Base-by-base conservation (phyloP, 2,888 invertebrate species). In the Elmis aenea region DNA sequence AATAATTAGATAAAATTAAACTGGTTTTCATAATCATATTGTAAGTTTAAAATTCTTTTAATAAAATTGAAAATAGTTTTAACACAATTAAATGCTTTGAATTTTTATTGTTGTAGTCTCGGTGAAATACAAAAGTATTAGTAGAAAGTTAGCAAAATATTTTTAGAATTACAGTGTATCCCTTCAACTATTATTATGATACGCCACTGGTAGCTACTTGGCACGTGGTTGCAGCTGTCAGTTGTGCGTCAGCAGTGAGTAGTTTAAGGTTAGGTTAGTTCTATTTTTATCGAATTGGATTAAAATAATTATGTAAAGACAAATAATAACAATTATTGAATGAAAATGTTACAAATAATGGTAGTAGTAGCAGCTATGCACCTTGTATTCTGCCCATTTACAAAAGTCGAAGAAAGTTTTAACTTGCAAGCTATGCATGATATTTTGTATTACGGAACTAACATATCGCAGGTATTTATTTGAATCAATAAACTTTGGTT, bases 351-450 rank as follows among this genome's bases (percentile, higher is more conserved):
- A 64, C 76, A 82, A 59, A 70, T 87, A 64, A 69, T 87, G 55
- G 77, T 84, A 63, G 69, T 86, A 51, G 75, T 86, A 54, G 85
- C 87, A 41, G 76, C 81, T 52, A 77, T 85, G 53, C 89, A 92
- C 67, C 71, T 95, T 38, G 66, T 91, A 45, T 76, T 87, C 55
- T 93, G 94, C 61, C 97, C 97, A 32, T 96, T 85, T 65, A 96
- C 95, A 3, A 97, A 99, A 82, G 99, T 99, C 30, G 99, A 99
- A 71, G 99, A 99, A 73, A 97, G 96, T 70, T 99, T 99, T 67
- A 97, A 96, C 72, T 74, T 96, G 38, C 99, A 99, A 73, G 97
- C 99, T 12, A 86, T 88, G 67, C 99, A 99, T 71, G 99, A 99
- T 71, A 78, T 99, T 58, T 72, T 99, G 27, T 94, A 90, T 69